Evolutionary conservation across 2,797 vertebrate species (phyloP).

Genomic region (Pipistrellus pipistrellus): DNA sequence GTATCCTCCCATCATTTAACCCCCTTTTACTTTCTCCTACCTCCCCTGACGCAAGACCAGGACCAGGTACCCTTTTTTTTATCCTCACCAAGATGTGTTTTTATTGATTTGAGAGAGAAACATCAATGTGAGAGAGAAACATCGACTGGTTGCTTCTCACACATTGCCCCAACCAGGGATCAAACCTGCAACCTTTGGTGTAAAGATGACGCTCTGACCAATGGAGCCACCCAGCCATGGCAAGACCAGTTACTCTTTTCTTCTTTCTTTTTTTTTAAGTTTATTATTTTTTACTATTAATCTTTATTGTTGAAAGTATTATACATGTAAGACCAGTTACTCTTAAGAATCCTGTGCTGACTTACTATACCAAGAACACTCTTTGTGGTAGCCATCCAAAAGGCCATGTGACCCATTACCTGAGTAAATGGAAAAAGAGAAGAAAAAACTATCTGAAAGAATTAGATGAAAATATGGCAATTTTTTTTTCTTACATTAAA

Average conservation of each 20-base stretch:
- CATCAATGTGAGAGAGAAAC: not conserved
- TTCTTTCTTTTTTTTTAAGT: no score
- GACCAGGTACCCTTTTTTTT: not conserved
- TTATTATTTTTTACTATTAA: no score
- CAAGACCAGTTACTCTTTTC: not conserved
- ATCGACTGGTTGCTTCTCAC: not conserved
- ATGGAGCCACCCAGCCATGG: not conserved
- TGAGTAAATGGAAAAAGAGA: not conserved
- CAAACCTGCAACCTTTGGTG: not conserved
- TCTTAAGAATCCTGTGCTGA: not conserved
- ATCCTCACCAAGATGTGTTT: not conserved
- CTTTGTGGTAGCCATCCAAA: not conserved
- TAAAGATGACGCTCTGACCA: not conserved
- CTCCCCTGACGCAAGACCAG: not conserved
- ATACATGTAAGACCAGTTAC: no score
- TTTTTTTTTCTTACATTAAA: not conserved
- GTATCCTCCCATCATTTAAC: not conserved
- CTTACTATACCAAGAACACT: not conserved
- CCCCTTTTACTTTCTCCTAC: not conserved
- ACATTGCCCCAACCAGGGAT: not conserved
- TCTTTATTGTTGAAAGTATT: no score
- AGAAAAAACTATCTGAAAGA: slow-evolving; percentile 5
- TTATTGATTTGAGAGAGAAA: not conserved
- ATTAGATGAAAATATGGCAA: not conserved
- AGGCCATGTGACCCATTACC: not conserved